Base-by-base conservation (phyloP, 2,113 vertebrate genomes). In the Etheostoma cragini region DNA sequence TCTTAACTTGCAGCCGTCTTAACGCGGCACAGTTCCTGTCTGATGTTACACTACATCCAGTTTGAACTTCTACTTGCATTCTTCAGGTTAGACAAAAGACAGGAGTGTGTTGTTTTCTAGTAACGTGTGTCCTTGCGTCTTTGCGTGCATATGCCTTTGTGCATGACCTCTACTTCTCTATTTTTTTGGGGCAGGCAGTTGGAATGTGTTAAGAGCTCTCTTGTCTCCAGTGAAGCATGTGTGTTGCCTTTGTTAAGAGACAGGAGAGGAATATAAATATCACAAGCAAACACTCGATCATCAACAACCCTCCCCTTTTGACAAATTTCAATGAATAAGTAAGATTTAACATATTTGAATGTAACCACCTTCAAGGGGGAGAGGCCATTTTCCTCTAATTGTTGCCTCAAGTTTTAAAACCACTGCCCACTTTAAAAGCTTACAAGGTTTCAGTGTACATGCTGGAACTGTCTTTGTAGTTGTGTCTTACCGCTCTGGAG, bases 131-230 rank as follows among this genome's bases (percentile, higher is more conserved):
- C 24, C 42, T 63, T 30, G n/a, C 2, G 0, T 56, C 56, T 74
- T 49, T 74, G 85, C 72, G 42, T 92, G 90, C 68, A 14, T n/a
- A 50, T 35, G 30, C 54, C 3, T 19, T 54, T 17, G 70, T 73
- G 76, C 1, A 1, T 61, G 69, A 80, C 64, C 66, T 83, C 82
- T 82, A 54, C 76, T 81, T 76, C 81, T 64, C 80, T 69, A 81
- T 92, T 87, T n/a, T 65, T 53, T 62, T n/a, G 30, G 90, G 42
- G 70, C 76, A 79, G 72, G 80, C 85, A 87, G 89, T 95, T 88
- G 76, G 87, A 94, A 91, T 82, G 88, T 58, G 84, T 93, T 93
- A 89, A 81, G 73, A 60, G 72, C 87, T 81, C 90, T 94, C 88
- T 88, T 76, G 77, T 93, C 89, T 92, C 88, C 75, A 57, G n/a